phyloP scores from a whole-genome alignment of 2,888 invertebrate species.

The Atherix ibis region DNA sequence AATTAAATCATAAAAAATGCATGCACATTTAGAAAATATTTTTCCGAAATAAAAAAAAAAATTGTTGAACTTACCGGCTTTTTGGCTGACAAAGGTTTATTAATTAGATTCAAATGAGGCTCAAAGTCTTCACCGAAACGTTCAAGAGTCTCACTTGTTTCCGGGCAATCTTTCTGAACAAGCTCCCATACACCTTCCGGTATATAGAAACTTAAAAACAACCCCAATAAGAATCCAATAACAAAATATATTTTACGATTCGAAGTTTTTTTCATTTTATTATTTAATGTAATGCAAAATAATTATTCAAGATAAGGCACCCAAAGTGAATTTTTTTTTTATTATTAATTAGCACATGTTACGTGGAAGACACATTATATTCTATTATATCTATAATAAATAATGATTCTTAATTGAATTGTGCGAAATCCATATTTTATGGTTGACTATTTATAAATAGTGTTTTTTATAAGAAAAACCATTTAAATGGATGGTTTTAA shows the following conservation, averaged over 20 bases:
- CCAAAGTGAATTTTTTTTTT: no score
- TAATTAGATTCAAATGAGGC: slow-evolving; percentile 31
- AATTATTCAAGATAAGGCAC: not conserved
- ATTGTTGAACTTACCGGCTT: slow-evolving; percentile 30
- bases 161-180: slow-evolving; percentile 31
- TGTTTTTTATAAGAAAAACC: no score
- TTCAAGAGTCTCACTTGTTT: slow-evolving; percentile 27
- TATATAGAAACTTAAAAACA: slow-evolving; percentile 27
- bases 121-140: slow-evolving; percentile 33
- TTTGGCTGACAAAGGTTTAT: slow-evolving; percentile 32
- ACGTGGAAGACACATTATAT: no score
- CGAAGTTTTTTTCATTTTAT: slow-evolving; percentile 25
- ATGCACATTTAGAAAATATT: no score
- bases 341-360: no score
- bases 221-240: slow-evolving; percentile 27
- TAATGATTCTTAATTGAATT: no score
- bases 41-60: no score
- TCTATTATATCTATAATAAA: no score
- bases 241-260: slow-evolving; percentile 31
- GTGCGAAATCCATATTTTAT: no score
- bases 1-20: no score
- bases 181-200: slow-evolving; percentile 30
- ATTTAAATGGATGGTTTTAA: no score
- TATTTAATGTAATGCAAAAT: not conserved
- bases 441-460: no score